Percentiles rank a stretch among this genome's conserved stretches.
These are phyloP conservation scores for Ashinkailepas kermadecensis DNA, from an alignment of 2,888 invertebrate genomes.

Conservation along the genomic window DNA sequence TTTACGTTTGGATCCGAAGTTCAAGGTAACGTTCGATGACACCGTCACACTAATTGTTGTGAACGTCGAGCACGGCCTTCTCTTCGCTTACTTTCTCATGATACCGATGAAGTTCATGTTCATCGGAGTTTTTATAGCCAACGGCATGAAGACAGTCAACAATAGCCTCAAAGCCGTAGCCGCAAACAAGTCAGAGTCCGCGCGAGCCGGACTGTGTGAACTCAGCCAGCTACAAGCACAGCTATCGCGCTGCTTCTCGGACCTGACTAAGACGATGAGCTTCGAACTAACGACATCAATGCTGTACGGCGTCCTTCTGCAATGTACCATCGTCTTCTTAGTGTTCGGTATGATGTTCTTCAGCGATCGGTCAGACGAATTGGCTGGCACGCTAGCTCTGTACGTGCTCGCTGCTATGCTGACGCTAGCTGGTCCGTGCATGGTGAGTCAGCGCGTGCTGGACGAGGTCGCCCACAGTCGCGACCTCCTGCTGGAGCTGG, in stretches of 20 bases:
- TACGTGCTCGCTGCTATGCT: not conserved
- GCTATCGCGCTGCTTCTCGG: not conserved
- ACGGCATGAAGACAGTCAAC: not conserved
- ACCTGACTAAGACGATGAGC: not conserved
- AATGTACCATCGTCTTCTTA: not conserved
- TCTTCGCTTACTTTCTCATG: not conserved
- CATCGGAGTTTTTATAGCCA: not conserved
- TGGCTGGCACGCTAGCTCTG: not conserved
- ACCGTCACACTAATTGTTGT: too few species aligned
- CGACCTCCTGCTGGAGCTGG: not conserved
- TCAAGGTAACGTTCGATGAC: too few species aligned
- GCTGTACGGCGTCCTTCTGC: not conserved
- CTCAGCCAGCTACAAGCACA: not conserved
- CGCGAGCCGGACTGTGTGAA: not conserved
- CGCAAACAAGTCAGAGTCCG: not conserved
- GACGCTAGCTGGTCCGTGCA: not conserved
- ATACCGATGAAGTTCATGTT: not conserved
- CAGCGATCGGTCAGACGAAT: too few species aligned
- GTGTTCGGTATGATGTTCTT: not conserved
- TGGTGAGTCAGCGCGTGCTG: not conserved
- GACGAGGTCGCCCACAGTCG: not conserved
- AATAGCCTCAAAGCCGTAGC: not conserved
- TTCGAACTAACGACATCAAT: not conserved
- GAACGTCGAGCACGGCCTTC: too few species aligned
- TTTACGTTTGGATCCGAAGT: too few species aligned